Conservation (phyloP, 2,797 vertebrate genomes). For the Hirundo rustica region DNA sequence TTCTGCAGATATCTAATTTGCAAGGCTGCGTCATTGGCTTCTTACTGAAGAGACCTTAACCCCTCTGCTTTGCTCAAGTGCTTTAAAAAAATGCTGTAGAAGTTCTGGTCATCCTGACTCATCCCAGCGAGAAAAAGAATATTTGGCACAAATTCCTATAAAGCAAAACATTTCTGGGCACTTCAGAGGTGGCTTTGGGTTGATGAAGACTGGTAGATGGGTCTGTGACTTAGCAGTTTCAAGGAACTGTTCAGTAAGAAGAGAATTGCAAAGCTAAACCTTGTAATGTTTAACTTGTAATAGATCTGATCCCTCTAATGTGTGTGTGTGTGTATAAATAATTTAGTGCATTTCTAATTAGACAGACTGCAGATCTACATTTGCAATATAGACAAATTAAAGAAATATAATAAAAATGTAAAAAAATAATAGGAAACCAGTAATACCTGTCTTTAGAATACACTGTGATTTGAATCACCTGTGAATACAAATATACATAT, state of each 20-base stretch:
- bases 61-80: neutral
- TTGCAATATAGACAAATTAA: neutral
- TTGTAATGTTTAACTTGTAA: neutral
- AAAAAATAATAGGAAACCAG: neutral
- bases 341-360: neutral
- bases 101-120: neutral
- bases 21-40: neutral
- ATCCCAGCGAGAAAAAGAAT: neutral
- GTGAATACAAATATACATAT: neutral
- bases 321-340: neutral
- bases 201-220: neutral
- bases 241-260: neutral
- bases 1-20: constrained; percentile 6
- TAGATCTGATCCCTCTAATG: neutral
- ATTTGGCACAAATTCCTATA: neutral
- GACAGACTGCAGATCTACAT: neutral
- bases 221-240: neutral
- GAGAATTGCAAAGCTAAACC: neutral
- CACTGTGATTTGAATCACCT: neutral
- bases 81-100: neutral
- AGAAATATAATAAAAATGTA: neutral
- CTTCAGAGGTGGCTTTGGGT: neutral
- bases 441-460: neutral
- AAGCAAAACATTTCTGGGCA: neutral
- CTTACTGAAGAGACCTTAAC: neutral